A percentile compares a stretch with the other conserved stretches of the same genome.
These are phyloP conservation scores for Balearica regulorum DNA, from an alignment of 2,797 vertebrate genomes.

Conservation along the genomic window DNA sequence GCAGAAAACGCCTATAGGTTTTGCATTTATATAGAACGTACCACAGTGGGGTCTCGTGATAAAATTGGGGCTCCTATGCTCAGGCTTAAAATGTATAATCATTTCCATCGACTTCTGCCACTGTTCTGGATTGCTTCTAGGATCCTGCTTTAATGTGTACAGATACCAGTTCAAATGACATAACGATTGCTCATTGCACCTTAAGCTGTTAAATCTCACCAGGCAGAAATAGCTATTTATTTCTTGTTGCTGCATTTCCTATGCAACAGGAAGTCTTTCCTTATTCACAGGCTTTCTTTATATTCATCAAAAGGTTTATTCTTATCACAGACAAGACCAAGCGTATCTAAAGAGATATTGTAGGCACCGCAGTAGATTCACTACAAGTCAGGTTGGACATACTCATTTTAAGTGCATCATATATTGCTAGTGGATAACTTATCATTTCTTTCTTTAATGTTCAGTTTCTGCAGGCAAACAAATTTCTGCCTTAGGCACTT, in stretches of 20 bases:
- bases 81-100: not conserved
- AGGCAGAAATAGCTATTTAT: not conserved
- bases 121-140: not conserved
- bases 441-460: not conserved
- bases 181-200: not conserved
- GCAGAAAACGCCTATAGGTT: not conserved
- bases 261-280: not conserved
- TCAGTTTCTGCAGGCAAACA: not conserved
- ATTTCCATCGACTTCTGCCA: not conserved
- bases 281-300: not conserved
- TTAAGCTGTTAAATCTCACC: not conserved
- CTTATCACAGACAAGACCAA: not conserved
- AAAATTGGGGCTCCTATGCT: not conserved
- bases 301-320: not conserved
- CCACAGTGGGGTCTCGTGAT: fast-evolving
- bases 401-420: not conserved
- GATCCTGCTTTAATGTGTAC: not conserved
- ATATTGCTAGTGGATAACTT: not conserved
- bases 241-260: not conserved
- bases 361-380: not conserved
- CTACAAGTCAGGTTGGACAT: not conserved
- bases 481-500: not conserved
- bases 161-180: not conserved
- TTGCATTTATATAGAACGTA: not conserved
- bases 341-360: not conserved